These are phyloP conservation scores for Petromus typicus DNA, from an alignment of 2,113 vertebrate genomes.

Conservation along the genomic window DNA sequence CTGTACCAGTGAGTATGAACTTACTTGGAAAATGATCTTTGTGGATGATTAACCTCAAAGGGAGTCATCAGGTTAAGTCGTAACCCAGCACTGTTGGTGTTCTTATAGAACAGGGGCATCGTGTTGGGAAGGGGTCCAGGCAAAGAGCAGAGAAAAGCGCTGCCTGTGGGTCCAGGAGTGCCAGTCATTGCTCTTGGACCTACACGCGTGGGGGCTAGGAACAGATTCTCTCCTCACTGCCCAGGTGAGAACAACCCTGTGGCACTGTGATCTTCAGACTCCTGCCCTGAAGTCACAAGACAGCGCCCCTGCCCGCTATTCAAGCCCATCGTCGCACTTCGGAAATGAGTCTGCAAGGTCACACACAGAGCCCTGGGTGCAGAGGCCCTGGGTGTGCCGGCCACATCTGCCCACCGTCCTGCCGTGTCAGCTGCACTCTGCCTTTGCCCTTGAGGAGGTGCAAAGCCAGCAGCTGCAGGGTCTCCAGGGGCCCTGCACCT, in stretches of 20 bases:
- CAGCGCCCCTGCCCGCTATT: background rate
- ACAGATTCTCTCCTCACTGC: too few relatives aligned
- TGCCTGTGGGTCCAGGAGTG: background rate
- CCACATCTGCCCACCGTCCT: fast-evolving
- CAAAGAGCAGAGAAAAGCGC: background rate
- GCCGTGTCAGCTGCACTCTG: fast-evolving
- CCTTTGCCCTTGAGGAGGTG: background rate
- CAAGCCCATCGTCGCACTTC: background rate
- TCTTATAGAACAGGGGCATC: background rate
- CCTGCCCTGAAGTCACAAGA: background rate
- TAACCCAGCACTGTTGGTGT: background rate
- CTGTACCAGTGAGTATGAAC: background rate
- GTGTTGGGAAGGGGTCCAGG: background rate
- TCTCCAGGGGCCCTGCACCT: background rate
- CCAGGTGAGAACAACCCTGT: background rate
- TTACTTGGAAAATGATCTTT: background rate
- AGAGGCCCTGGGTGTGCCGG: background rate
- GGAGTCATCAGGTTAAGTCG: background rate
- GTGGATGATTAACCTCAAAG: background rate
- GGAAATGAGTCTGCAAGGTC: background rate
- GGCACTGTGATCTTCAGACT: background rate
- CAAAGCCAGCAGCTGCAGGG: background rate
- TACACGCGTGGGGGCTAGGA: background rate
- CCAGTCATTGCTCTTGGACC: background rate
- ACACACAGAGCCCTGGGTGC: fast-evolving